These are phyloP conservation scores for Lycopodina hypogea DNA, from an alignment of 37 sponge, comb jelly and placozoan genomes.

Conservation along the genomic window DNA sequence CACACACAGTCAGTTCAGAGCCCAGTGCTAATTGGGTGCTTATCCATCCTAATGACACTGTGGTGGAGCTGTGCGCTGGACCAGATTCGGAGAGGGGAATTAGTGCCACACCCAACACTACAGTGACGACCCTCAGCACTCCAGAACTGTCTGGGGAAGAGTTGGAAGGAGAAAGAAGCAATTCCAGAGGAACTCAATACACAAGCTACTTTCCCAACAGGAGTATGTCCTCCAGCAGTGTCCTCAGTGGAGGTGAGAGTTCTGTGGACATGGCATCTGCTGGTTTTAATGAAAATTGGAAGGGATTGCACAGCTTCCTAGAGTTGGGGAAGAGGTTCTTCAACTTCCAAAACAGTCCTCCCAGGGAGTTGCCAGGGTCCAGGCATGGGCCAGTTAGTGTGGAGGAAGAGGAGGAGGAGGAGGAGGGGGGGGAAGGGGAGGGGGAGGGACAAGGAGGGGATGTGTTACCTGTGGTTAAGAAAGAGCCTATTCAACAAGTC, in stretches of 20 bases:
- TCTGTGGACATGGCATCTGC: constrained; percentile 7
- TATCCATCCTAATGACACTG: neutral
- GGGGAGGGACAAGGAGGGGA: too few species aligned
- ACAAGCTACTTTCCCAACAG: neutral
- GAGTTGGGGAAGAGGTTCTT: neutral
- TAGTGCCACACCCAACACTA: neutral
- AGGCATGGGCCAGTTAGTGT: too few species aligned
- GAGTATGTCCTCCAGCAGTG: neutral
- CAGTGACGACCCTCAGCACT: neutral
- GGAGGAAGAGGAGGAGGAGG: too few species aligned
- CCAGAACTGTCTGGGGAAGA: neutral
- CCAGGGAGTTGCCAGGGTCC: too few species aligned
- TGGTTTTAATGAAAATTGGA: too few species aligned
- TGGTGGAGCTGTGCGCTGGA: constrained; percentile 1
- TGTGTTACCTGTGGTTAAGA: too few species aligned
- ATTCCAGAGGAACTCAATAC: neutral
- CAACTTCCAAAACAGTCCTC: too few species aligned
- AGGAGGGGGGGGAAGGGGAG: too few species aligned
- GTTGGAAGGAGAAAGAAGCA: neutral
- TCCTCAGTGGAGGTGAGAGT: neutral
- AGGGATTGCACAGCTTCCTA: neutral
- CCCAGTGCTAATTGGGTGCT: constrained; percentile 56
- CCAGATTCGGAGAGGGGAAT: neutral
- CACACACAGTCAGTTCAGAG: constrained; percentile 33
- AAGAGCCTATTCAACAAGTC: too few species aligned